A percentile compares a stretch with the other conserved stretches of the same genome.
Evolutionary conservation across 35 echinoderm and acorn worm species (phyloP).

Genomic region (Ophioderma brevispina): DNA sequence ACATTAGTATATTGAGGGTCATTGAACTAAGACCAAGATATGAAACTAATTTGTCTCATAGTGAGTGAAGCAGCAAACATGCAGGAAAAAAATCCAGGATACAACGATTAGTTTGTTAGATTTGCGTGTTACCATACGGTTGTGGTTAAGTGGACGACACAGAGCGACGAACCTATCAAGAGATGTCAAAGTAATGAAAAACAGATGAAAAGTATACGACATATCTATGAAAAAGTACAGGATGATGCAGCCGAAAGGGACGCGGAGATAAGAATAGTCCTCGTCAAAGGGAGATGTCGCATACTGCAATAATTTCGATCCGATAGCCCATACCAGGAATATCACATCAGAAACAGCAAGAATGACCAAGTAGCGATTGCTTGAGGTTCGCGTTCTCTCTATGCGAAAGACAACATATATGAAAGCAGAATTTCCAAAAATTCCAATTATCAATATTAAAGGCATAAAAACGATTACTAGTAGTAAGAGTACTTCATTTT

Average conservation of each 20-base stretch:
- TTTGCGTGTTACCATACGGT: not conserved
- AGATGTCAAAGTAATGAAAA: slow-evolving; percentile 67
- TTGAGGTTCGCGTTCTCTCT: slow-evolving; percentile 71
- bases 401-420: slow-evolving; percentile 73
- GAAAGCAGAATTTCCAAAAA: slow-evolving; percentile 72
- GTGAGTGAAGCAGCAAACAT: slow-evolving; percentile 54
- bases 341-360: slow-evolving; percentile 78
- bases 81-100: slow-evolving; percentile 49
- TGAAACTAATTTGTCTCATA: no score
- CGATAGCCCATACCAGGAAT: slow-evolving; percentile 71
- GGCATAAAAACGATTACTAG: no score
- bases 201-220: slow-evolving; percentile 71
- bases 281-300: slow-evolving; percentile 36
- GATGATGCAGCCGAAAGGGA: slow-evolving; percentile 59
- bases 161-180: slow-evolving; percentile 77
- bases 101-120: slow-evolving; percentile 29
- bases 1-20: no score
- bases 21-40: no score
- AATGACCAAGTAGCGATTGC: slow-evolving; percentile 82
- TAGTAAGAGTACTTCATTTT: no score
- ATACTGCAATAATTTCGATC: slow-evolving; percentile 68
- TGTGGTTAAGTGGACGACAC: slow-evolving; percentile 44
- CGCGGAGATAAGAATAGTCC: slow-evolving; percentile 41
- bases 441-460: slow-evolving; percentile 74
- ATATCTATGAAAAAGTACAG: slow-evolving; percentile 65